Percentiles rank a stretch among this genome's conserved stretches.
Conservation (phyloP, 2,888 invertebrate species). For the Ochropleura plecta region DNA sequence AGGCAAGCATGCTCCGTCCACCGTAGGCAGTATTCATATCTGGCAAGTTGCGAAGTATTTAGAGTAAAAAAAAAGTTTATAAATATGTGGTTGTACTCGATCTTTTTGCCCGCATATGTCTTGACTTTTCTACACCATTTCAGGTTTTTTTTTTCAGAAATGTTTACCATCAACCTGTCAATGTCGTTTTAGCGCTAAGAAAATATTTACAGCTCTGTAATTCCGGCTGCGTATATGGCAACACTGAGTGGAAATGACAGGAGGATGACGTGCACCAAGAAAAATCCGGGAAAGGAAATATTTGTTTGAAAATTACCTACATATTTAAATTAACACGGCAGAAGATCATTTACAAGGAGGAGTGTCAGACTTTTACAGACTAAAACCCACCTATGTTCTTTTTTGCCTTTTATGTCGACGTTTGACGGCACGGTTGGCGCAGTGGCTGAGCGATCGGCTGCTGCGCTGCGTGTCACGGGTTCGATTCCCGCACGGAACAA, state of each 20-base stretch:
- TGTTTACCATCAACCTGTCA: not conserved
- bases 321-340: not conserved
- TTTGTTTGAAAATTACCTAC: not conserved
- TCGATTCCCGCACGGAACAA: no score
- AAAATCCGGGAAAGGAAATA: not conserved
- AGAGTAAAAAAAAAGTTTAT: not conserved
- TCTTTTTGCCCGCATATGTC: not conserved
- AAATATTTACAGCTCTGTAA: not conserved
- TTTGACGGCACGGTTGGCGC: no score
- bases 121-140: not conserved
- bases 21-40: not conserved
- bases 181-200: not conserved
- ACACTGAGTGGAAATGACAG: conserved; percentile 1
- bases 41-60: not conserved
- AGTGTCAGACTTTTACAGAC: no score
- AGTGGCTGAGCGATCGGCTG: no score
- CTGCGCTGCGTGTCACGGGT: no score
- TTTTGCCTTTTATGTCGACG: no score
- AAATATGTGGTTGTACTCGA: not conserved
- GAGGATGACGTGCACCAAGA: not conserved
- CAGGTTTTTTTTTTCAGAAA: not conserved
- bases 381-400: no score
- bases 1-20: not conserved
- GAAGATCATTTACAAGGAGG: not conserved
- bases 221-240: not conserved